Conservation (phyloP, 2,888 invertebrate genomes). For the Gonocerus acuteangulatus region DNA sequence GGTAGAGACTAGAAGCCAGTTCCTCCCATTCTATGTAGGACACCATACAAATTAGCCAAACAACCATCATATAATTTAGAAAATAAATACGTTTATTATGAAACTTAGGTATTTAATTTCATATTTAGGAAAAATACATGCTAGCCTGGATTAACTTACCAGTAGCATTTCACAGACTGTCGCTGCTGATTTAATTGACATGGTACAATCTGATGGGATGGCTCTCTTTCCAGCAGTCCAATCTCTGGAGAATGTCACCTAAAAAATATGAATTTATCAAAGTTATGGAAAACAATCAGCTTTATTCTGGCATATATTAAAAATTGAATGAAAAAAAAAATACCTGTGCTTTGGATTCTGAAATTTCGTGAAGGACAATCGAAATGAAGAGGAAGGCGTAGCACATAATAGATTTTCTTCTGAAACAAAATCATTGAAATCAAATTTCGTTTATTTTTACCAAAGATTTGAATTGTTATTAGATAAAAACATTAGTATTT, state of each 20-base stretch:
- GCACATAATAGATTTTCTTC: background rate
- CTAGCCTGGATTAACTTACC: too few relatives aligned
- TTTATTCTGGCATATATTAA: too few relatives aligned
- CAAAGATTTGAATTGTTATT: background rate
- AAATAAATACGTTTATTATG: too few relatives aligned
- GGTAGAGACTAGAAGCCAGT: too few relatives aligned
- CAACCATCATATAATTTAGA: too few relatives aligned
- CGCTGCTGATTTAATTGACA: conserved; percentile 23
- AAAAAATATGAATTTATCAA: background rate
- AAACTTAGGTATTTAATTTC: too few relatives aligned
- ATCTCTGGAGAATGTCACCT: conserved; percentile 31
- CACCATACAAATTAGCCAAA: too few relatives aligned
- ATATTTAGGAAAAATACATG: too few relatives aligned
- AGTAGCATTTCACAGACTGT: conserved; percentile 24
- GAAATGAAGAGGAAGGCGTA: conserved; percentile 3
- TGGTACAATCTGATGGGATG: conserved; percentile 14
- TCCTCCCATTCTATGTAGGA: too few relatives aligned
- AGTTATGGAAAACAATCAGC: too few relatives aligned
- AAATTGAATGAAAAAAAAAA: too few relatives aligned
- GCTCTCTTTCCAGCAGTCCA: conserved; percentile 30
- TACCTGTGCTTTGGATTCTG: background rate
- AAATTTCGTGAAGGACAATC: conserved; percentile 35
- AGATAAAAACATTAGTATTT: too few relatives aligned
- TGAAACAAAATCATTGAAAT: background rate
- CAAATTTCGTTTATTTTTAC: background rate